phyloP scores from a whole-genome alignment of 2,888 invertebrate species.

The Clanis bilineata region DNA sequence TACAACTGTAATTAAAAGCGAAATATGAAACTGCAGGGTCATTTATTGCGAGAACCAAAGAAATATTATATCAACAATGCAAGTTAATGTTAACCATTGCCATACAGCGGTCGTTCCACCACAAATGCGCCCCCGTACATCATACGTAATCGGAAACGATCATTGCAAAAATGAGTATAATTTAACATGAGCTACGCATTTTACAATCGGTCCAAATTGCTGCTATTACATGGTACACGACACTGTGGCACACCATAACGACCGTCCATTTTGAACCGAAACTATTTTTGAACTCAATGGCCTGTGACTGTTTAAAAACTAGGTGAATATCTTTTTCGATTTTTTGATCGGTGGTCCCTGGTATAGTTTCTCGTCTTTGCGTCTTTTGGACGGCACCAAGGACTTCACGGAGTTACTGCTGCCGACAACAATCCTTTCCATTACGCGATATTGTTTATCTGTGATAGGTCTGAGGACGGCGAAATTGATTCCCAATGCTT shows the following conservation, averaged over 20 bases:
- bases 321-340: conserved; percentile 43
- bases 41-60: conserved; percentile 1
- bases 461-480: conserved; percentile 61
- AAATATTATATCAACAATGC: conserved; percentile 5
- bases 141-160: conserved; percentile 76
- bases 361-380: conserved; percentile 52
- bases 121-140: conserved; percentile 59
- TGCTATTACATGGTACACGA: conserved; percentile 66
- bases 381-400: conserved; percentile 45
- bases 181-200: conserved; percentile 66
- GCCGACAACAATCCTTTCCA: conserved; percentile 62
- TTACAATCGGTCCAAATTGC: conserved; percentile 70
- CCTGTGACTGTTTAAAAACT: conserved; percentile 25
- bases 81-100: conserved; percentile 24
- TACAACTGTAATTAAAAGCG: conserved; percentile 14
- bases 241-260: conserved; percentile 60
- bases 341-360: conserved; percentile 52
- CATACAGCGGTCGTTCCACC: conserved; percentile 48
- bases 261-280: conserved; percentile 48
- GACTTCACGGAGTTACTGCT: conserved; percentile 50
- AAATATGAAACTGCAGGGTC: background rate
- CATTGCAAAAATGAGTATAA: conserved; percentile 75
- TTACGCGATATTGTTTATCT: conserved; percentile 63
- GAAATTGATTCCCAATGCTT: conserved; percentile 61
- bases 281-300: conserved; percentile 40